Conservation (phyloP, 1,140 invertebrate genomes). For the Drosophila obscura region DNA sequence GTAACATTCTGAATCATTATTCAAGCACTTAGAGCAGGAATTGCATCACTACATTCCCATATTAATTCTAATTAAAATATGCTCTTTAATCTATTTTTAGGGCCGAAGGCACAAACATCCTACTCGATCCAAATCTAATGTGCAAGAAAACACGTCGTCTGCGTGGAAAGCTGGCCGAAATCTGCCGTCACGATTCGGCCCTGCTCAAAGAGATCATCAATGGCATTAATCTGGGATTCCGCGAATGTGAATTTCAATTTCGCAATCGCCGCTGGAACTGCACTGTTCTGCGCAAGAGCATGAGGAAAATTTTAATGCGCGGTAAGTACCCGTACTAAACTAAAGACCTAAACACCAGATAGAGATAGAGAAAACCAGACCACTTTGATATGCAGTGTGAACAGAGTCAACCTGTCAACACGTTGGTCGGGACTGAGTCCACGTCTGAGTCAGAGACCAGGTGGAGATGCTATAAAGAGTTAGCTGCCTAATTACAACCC, state of each 20-base stretch:
- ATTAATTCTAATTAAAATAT: too few relatives aligned
- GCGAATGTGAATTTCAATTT: slow-evolving; percentile 94
- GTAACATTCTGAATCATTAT: too few relatives aligned
- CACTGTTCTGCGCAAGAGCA: slow-evolving; percentile 89
- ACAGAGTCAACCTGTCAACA: slow-evolving; percentile 57
- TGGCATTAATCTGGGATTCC: slow-evolving; percentile 91
- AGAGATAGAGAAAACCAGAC: background rate
- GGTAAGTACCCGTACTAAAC: slow-evolving; percentile 85
- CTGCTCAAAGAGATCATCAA: slow-evolving; percentile 90
- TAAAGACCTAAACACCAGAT: slow-evolving; percentile 6
- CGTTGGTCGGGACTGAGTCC: slow-evolving; percentile 27
- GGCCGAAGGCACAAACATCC: slow-evolving; percentile 91
- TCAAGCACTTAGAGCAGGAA: too few relatives aligned
- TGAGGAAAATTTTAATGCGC: slow-evolving; percentile 91
- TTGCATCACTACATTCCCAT: background rate
- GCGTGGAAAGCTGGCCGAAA: slow-evolving; percentile 90
- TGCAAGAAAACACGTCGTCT: slow-evolving; percentile 92
- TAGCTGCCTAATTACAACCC: slow-evolving; percentile 75
- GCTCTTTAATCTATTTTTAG: slow-evolving; percentile 82
- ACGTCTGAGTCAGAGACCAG: slow-evolving; percentile 17
- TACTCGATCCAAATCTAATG: slow-evolving; percentile 94
- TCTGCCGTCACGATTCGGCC: slow-evolving; percentile 88
- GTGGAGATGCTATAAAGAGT: slow-evolving; percentile 27
- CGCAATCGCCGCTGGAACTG: slow-evolving; percentile 93
- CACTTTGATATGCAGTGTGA: slow-evolving; percentile 56